These are phyloP conservation scores for Conchocele bisecta DNA, from an alignment of 2,888 invertebrate species.

Conservation along the genomic window DNA sequence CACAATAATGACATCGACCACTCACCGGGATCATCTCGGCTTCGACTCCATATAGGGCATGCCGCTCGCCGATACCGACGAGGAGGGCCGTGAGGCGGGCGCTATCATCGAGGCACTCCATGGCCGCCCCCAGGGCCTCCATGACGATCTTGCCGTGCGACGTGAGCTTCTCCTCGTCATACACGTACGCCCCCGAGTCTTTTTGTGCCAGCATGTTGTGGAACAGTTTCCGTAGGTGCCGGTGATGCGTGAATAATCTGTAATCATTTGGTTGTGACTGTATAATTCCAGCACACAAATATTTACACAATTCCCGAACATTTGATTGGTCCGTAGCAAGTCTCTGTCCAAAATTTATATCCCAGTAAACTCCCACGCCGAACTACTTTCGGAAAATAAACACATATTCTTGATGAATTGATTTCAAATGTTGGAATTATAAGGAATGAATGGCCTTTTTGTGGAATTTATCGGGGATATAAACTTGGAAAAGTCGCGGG, in stretches of 20 bases:
- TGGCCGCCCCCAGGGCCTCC: slow-evolving; percentile 78
- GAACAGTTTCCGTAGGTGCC: slow-evolving; percentile 69
- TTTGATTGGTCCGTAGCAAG: too few species aligned
- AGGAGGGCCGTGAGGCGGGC: slow-evolving; percentile 68
- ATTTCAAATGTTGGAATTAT: too few species aligned
- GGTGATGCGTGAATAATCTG: slow-evolving; percentile 73
- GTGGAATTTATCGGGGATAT: too few species aligned
- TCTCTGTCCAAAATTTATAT: too few species aligned
- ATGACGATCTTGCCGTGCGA: slow-evolving; percentile 74
- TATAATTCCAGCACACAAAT: too few species aligned
- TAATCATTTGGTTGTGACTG: too few species aligned
- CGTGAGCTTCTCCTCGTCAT: slow-evolving; percentile 68
- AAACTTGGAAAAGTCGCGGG: too few species aligned
- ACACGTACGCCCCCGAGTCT: slow-evolving; percentile 54
- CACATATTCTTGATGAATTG: too few species aligned
- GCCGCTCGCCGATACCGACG: slow-evolving; percentile 72
- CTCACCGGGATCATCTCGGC: slow-evolving; percentile 70
- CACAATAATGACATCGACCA: slow-evolving; percentile 5
- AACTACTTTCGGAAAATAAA: too few species aligned
- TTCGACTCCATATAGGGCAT: slow-evolving; percentile 70
- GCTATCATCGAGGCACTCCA: slow-evolving; percentile 75
- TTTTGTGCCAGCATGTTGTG: slow-evolving; percentile 57
- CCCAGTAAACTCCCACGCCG: too few species aligned
- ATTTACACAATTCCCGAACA: too few species aligned
- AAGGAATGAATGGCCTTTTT: too few species aligned